phyloP scores from a whole-genome alignment of 2,888 invertebrate genomes.

The Eugnorisma glareosa region DNA sequence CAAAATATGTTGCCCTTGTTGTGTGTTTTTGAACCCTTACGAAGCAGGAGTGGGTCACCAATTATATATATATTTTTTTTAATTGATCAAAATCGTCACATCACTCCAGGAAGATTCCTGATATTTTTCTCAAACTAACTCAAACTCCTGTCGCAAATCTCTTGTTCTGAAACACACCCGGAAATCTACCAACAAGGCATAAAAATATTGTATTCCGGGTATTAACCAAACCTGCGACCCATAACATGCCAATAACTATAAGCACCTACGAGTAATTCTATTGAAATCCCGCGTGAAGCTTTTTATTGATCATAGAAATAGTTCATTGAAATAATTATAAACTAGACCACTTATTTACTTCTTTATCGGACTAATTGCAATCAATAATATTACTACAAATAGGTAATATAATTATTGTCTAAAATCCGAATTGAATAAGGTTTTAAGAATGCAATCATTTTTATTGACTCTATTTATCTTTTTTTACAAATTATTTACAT shows the following conservation, averaged over 20 bases:
- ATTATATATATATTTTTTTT: no score
- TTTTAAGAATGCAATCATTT: conserved; percentile 2
- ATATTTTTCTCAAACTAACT: not conserved
- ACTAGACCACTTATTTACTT: conserved; percentile 1
- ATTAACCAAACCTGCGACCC: not conserved
- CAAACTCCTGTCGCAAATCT: not conserved
- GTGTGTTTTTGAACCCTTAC: not conserved
- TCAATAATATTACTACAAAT: conserved; percentile 15
- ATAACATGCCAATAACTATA: conserved; percentile 14
- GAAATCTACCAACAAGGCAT: not conserved
- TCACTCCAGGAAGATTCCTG: not conserved
- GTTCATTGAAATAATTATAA: conserved; percentile 36
- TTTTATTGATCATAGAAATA: conserved; percentile 30
- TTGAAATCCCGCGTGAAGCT: conserved; percentile 23
- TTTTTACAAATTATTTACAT: no score
- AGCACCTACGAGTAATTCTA: not conserved
- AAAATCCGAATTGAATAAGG: conserved; percentile 22
- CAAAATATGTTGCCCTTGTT: not conserved
- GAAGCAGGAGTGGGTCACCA: not conserved
- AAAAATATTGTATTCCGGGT: not conserved
- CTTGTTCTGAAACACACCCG: not conserved
- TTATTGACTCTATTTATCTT: conserved; percentile 14
- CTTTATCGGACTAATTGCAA: conserved; percentile 1
- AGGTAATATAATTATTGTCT: conserved; percentile 14
- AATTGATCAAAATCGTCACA: no score